Conservation (phyloP, 2,797 vertebrate genomes). For the Sebastes baramenuke region DNA sequence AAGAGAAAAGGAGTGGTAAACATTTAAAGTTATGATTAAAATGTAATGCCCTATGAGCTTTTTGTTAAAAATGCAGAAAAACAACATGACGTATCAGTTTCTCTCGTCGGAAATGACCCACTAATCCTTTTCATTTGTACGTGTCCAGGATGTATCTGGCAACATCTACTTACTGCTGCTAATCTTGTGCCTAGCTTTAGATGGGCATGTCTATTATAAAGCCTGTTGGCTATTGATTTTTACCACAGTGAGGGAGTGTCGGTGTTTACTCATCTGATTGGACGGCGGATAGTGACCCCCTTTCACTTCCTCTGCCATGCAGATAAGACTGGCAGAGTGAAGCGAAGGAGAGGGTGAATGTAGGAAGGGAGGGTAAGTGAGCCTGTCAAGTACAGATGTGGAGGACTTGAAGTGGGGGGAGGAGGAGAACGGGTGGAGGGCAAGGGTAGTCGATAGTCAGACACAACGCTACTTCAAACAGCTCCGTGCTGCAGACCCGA, state of each 20-base stretch:
- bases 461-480: slow-evolving; percentile 56
- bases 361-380: slow-evolving; percentile 23
- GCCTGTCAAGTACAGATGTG: slow-evolving; percentile 50
- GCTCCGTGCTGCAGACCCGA: slow-evolving; percentile 35
- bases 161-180: slow-evolving; percentile 39
- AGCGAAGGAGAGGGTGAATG: not conserved
- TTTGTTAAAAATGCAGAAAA: not conserved
- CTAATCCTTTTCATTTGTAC: not conserved
- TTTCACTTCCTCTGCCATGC: slow-evolving; percentile 48
- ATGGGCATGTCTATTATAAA: slow-evolving; percentile 50
- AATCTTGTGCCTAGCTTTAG: slow-evolving; percentile 33
- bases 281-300: slow-evolving; percentile 45
- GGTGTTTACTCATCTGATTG: slow-evolving; percentile 64
- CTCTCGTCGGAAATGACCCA: not conserved
- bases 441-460: slow-evolving; percentile 37
- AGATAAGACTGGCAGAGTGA: slow-evolving; percentile 59
- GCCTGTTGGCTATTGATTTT: slow-evolving; percentile 58
- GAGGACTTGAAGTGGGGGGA: slow-evolving; percentile 30
- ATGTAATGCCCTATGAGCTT: not conserved
- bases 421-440: slow-evolving; percentile 13
- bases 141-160: slow-evolving; percentile 6
- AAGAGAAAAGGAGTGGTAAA: not conserved
- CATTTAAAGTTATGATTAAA: slow-evolving; percentile 5
- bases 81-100: not conserved
- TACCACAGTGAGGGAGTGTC: slow-evolving; percentile 43